Conservation (phyloP, 2,113 vertebrate genomes). For the Lathamus discolor region DNA sequence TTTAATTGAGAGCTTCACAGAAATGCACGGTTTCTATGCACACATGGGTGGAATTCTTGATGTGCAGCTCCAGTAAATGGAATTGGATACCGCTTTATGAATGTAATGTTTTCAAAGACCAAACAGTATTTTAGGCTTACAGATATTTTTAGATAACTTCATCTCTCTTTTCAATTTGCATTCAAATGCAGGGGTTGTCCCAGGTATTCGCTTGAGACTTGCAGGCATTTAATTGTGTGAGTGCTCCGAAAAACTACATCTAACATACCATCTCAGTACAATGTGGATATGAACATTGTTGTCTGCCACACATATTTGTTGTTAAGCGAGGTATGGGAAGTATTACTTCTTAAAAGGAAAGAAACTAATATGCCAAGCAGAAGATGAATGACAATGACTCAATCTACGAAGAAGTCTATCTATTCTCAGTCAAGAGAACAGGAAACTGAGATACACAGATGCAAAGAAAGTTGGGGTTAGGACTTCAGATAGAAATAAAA, state of each 20-base stretch:
- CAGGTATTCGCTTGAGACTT: background rate
- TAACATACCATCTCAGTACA: background rate
- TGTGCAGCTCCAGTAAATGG: rapidly evolving
- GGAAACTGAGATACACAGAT: background rate
- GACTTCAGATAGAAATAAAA: background rate
- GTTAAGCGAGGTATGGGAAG: background rate
- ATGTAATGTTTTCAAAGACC: background rate
- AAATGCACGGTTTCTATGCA: background rate
- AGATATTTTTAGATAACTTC: background rate
- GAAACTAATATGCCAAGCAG: background rate
- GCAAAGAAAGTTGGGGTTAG: background rate
- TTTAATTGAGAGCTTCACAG: background rate
- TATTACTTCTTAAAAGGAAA: background rate
- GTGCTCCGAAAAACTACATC: background rate
- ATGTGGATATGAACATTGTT: background rate
- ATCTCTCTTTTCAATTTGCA: background rate
- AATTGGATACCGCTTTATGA: background rate
- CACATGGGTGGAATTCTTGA: background rate
- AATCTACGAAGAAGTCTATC: background rate
- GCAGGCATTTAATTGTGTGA: background rate
- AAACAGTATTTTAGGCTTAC: background rate
- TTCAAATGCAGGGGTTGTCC: background rate
- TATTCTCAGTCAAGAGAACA: background rate
- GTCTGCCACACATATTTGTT: background rate
- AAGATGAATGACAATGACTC: background rate